Evolutionary conservation across 1,140 invertebrate genomes (phyloP), one percentile per base, ranked within the genome.

Genomic region (Dreissena polymorpha): DNA sequence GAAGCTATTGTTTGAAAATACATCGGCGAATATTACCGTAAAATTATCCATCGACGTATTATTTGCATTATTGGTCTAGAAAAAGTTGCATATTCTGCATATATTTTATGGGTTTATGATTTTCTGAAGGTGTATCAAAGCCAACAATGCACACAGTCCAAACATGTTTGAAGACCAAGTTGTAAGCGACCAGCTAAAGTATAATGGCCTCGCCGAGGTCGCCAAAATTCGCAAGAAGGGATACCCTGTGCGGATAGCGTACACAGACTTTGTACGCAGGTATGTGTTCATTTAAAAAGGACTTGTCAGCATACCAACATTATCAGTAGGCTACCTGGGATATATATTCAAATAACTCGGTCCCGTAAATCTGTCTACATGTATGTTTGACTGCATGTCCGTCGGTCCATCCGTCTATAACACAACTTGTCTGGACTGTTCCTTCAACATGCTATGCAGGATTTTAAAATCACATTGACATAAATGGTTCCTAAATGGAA

Each of bases 101-200:
- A 23, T 60, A 60, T 23, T 60, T 60, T 60, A 60, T 60, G 16
- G 16, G 10, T n/a, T 60, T 60, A 3, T 12, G 2, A 10, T 60
- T 60, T 39, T 39, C 57, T 29, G 13, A 27, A 91, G 91, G 60
- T 97, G 96, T 86, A 95, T 97, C 68, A 97, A 97, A 92, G 96
- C 96, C 14, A 97, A 97, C 89, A 95, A 96, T 84, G 92, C 93
- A 16, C 94, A 95, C 82, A 93, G 94, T 60, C 94, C 95, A 5
- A 94, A 95, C 83, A 82, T 88, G 5, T 97, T 96, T 88, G 95
- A 96, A 83, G 94, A 94, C 6, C 92, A 94, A 0, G 96, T 96
- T 91, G 96, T 97, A 23, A 79, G 95, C 21, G 95, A 95, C 74
- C 97, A 97, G 89, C 91, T 97, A 95, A 94, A 65, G n/a, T 93